These are phyloP conservation scores for Daubentonia madagascariensis DNA, from an alignment of 2,113 vertebrate species.

Conservation along the genomic window DNA sequence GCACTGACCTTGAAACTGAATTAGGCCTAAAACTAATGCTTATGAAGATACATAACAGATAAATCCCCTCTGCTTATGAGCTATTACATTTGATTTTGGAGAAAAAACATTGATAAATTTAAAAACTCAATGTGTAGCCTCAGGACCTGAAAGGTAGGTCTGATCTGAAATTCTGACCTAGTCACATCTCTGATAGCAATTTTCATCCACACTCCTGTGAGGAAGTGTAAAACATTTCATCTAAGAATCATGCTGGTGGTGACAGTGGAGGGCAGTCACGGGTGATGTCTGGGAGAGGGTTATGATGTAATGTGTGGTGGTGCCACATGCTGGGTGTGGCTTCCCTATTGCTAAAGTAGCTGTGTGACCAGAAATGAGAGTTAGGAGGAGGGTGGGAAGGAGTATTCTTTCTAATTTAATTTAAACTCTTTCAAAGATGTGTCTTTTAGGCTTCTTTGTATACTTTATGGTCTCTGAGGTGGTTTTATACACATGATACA, in stretches of 20 bases:
- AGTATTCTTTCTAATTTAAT: background rate
- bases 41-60: background rate
- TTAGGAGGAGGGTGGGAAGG: background rate
- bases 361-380: background rate
- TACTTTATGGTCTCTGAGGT: background rate
- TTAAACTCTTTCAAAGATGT: background rate
- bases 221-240: background rate
- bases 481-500: background rate
- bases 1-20: background rate
- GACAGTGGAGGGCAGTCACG: fast-evolving
- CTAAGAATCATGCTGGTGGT: background rate
- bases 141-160: background rate
- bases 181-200: fast-evolving
- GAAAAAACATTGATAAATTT: background rate
- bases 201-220: background rate
- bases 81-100: background rate
- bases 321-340: background rate
- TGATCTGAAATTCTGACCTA: background rate
- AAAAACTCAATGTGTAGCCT: background rate
- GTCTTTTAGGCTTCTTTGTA: background rate
- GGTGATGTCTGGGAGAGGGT: background rate
- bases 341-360: background rate
- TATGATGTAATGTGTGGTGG: too few species aligned
- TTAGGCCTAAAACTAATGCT: background rate
- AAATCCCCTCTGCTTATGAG: background rate